These are phyloP conservation scores for Aelia acuminata DNA, from an alignment of 2,888 invertebrate genomes.

Conservation along the genomic window DNA sequence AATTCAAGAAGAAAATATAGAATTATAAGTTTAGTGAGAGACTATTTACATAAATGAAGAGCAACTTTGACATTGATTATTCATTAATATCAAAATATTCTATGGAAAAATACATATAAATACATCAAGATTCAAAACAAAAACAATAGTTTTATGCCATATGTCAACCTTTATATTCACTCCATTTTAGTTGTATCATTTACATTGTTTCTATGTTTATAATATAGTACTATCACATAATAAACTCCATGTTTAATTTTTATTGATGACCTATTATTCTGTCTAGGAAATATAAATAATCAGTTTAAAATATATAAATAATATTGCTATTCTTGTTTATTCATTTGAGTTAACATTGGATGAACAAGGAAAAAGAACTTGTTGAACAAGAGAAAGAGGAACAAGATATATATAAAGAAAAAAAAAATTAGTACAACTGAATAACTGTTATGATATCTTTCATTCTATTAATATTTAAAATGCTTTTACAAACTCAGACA, in stretches of 20 bases:
- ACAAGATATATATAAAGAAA: neutral
- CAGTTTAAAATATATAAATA: neutral
- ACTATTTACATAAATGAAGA: conserved; percentile 58
- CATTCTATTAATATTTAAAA: neutral
- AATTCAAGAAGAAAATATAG: conserved; percentile 13
- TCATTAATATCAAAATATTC: conserved; percentile 13
- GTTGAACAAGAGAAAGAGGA: neutral
- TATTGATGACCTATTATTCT: neutral
- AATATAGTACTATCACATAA: conserved; percentile 35
- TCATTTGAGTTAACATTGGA: neutral
- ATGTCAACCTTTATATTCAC: conserved; percentile 19
- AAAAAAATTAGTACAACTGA: no score
- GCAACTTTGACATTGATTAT: conserved; percentile 56
- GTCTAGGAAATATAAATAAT: neutral
- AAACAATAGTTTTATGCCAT: conserved; percentile 37
- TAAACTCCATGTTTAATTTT: neutral
- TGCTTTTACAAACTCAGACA: neutral
- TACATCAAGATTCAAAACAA: conserved; percentile 9
- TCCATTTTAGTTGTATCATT: neutral
- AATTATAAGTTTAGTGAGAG: conserved; percentile 17
- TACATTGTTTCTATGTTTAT: neutral
- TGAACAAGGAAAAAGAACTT: conserved; percentile 35
- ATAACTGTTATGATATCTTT: no score
- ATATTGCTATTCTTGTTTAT: neutral
- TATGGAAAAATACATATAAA: conserved; percentile 27